phyloP scores from a whole-genome alignment of 2,888 invertebrate species.

The Lacanobia oleracea region DNA sequence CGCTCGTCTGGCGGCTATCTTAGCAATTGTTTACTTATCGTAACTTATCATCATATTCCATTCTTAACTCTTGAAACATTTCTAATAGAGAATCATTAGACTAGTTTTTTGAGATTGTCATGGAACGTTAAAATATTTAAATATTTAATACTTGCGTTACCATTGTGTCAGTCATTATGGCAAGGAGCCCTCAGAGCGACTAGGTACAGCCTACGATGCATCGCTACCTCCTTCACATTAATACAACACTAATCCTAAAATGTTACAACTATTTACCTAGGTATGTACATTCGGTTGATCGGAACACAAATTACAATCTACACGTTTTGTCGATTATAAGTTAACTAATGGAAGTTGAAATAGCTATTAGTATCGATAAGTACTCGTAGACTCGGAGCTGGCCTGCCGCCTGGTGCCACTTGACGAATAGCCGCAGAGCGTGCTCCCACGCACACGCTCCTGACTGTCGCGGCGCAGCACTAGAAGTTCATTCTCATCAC shows the following conservation, averaged over 20 bases:
- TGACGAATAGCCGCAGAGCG: conserved; percentile 16
- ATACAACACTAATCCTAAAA: conserved; percentile 30
- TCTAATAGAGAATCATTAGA: conserved; percentile 65
- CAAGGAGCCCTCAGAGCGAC: conserved; percentile 53
- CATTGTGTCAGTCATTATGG: conserved; percentile 65
- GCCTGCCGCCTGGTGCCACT: conserved; percentile 23
- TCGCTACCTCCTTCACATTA: conserved; percentile 36
- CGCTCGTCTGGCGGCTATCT: conserved; percentile 37
- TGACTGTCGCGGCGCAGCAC: conserved; percentile 18
- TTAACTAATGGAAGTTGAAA: conserved; percentile 57
- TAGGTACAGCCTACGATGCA: conserved; percentile 49
- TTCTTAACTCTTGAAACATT: conserved; percentile 36
- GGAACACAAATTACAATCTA: conserved; percentile 39
- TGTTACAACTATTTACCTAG: conserved; percentile 35
- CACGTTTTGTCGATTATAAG: conserved; percentile 28
- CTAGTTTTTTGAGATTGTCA: conserved; percentile 68
- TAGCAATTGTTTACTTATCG: conserved; percentile 2
- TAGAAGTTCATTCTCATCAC: conserved; percentile 12
- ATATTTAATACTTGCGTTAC: conserved; percentile 65
- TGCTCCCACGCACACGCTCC: conserved; percentile 33
- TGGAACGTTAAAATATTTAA: conserved; percentile 60
- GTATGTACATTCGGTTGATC: conserved; percentile 50
- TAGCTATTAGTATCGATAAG: conserved; percentile 49
- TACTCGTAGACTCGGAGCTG: conserved; percentile 39
- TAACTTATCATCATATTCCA: conserved; percentile 16